A percentile compares a stretch with the other conserved stretches of the same genome.
These are phyloP conservation scores for Potorous gilbertii DNA, from an alignment of 2,797 vertebrate genomes.

Conservation along the genomic window DNA sequence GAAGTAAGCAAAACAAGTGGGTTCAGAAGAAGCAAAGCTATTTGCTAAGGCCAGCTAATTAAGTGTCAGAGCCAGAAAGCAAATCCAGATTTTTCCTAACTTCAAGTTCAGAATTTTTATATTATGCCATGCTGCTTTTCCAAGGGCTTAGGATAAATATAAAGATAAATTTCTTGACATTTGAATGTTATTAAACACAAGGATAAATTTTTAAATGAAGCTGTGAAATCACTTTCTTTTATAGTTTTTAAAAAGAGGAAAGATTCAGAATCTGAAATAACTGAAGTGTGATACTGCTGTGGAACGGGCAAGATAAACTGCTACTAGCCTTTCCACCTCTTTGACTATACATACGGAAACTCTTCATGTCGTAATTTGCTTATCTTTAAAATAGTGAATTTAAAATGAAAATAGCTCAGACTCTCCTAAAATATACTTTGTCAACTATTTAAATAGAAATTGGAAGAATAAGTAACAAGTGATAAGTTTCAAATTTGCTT, in stretches of 20 bases:
- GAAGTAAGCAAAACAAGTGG: not conserved
- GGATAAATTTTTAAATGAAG: slow-evolving; percentile 2
- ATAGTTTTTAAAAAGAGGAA: slow-evolving; percentile 23
- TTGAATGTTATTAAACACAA: not conserved
- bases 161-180: slow-evolving; percentile 15
- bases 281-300: not conserved
- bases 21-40: not conserved
- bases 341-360: not conserved
- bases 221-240: not conserved
- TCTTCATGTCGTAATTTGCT: not conserved
- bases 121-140: not conserved
- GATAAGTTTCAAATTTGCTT: not conserved
- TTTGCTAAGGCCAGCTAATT: not conserved
- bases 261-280: not conserved
- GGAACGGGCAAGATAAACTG: slow-evolving; percentile 3
- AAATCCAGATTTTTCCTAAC: not conserved
- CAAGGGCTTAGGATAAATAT: not conserved
- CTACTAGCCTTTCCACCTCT: not conserved
- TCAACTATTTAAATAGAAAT: not conserved
- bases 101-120: not conserved
- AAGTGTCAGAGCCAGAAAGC: not conserved
- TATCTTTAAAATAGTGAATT: slow-evolving; percentile 39
- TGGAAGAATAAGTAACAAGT: slow-evolving; percentile 14
- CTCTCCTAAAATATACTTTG: slow-evolving; percentile 43
- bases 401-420: not conserved